Evolutionary conservation across 2,888 invertebrate genomes (phyloP).

Genomic region (Thecocarcelia acutangulata): DNA sequence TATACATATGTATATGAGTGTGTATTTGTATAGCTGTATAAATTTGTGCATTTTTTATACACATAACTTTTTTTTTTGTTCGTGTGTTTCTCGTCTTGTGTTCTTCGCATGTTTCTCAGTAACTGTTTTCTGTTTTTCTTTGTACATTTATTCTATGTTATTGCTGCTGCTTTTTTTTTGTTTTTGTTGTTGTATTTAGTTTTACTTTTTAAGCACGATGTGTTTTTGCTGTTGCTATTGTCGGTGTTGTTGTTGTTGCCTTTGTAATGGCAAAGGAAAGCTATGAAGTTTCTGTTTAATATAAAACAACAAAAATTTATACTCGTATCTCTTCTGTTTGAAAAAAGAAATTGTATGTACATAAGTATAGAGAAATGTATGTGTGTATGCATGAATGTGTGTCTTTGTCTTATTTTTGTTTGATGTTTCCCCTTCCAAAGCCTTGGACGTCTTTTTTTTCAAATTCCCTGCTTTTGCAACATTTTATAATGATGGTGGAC

Average conservation of each 20-base stretch:
- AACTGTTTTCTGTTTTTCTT: constrained; percentile 69
- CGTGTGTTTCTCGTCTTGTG: constrained; percentile 36
- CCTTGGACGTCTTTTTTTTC: constrained; percentile 8
- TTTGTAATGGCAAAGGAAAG: constrained; percentile 79
- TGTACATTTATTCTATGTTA: constrained; percentile 57
- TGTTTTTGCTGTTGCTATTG: constrained; percentile 70
- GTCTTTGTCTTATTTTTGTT: constrained; percentile 52
- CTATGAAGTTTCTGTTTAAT: constrained; percentile 76
- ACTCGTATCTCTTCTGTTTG: constrained; percentile 47
- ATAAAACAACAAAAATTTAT: constrained; percentile 50
- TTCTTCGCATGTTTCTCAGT: constrained; percentile 66
- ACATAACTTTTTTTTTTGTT: constrained; percentile 6
- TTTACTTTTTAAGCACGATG: constrained; percentile 65
- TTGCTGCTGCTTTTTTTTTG: constrained; percentile 36
- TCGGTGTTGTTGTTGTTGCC: constrained; percentile 71
- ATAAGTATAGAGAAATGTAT: neutral
- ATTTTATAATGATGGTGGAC: constrained; percentile 25
- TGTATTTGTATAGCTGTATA: neutral
- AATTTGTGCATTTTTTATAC: constrained; percentile 26
- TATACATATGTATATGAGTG: neutral
- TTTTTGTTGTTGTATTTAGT: constrained; percentile 57
- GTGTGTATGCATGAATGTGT: constrained; percentile 31
- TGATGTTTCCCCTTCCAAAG: constrained; percentile 48
- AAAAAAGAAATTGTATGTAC: constrained; percentile 18
- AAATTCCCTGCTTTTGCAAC: constrained; percentile 41